Base-by-base conservation (phyloP, 1,140 invertebrate genomes). In the Drosophila miranda region DNA sequence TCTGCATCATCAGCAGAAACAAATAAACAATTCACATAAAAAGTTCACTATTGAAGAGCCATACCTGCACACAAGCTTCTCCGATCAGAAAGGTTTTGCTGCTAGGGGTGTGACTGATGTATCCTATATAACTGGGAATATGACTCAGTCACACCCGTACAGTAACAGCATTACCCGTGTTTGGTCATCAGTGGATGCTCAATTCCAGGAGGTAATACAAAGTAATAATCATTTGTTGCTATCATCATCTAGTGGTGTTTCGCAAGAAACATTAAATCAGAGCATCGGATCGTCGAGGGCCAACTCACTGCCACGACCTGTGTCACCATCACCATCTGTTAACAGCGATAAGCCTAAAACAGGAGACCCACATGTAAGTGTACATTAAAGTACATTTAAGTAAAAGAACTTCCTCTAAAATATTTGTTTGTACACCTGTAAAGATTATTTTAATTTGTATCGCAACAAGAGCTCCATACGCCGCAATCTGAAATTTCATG, bases 251-350 rank as follows among this genome's bases (percentile, higher is more conserved):
- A 94, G 93, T 91, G 93, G 92, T 53, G 92, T 93, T 52, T 93
- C 94, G n/a, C 93, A 93, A 76, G 94, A 94, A 87, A 94, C 93
- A 13, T 89, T 93, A 16, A 94, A 92, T 89, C 93, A 94, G 76
- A 92, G 91, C 76, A 89, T 91, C 19, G 91, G 91, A 70, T 92
- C 92, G 5, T 92, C 92, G 23, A 83, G 92, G 54, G 92, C 92
- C 19, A 94, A 94, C 89, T 95, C 94, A 62, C 92, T 96, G 67
- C 94, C 95, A 51, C 92, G 96, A 64, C 96, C 96, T 6, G 94
- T 94, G 30, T 97, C 96, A 77, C 96, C 96, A 7, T 96, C 96
- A 62, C 96, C 96, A 4, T 97, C 96, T 7, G 91, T 96, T 51
- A 93, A 94, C 41, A 96, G 95, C 79, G 96, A 97, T 73, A 96